Evolutionary conservation across 2,797 vertebrate species (phyloP), one percentile per base, ranked within the genome.

Genomic region (Lacerta viridis): DNA sequence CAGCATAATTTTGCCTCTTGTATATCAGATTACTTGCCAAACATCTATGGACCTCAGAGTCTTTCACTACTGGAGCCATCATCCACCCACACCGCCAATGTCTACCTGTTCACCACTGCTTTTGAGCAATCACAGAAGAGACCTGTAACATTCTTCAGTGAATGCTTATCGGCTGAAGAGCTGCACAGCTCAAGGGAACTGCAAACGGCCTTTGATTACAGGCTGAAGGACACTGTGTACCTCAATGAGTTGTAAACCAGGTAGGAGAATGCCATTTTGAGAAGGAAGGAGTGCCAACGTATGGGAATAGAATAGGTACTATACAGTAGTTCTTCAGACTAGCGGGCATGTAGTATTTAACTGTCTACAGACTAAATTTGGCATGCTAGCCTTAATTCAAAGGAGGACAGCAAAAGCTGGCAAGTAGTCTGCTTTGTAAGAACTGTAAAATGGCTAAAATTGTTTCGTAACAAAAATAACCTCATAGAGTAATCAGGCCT

Each of bases 51-150:
- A 25, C 17, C 6, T 71, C 33, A 61, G 46, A 18, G 17, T 64
- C 71, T 76, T 87, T 88, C 39, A 43, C 29, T 79, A n/a, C 10
- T 85, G 36, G 64, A 76, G 9, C 8, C 5, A 55, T 25, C 86
- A 76, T 75, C 78, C 61, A 89, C 20, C 33, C 18, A 43, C 55
- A 5, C 11, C 9, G 17, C 29, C 33, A n/a, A 25, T 79, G 39
- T 88, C 23, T 46, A 23, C 46, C 50, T 46, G 10, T 64, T 59
- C 3, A 29, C 50, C 36, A 29, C 20, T 68, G 33, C 20, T 55
- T 13, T 87, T 61, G n/a, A 83, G 23, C 8, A 61, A 76, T 50
- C 43, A 81, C 10, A 81, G 18, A 1, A 64, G 59, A 66, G 25
- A 84, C 50, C 55, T 43, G 71, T 66, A 66, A 50, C 41, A 69